These are phyloP conservation scores for Labia minor DNA, from an alignment of 2,888 invertebrate species.

Conservation along the genomic window DNA sequence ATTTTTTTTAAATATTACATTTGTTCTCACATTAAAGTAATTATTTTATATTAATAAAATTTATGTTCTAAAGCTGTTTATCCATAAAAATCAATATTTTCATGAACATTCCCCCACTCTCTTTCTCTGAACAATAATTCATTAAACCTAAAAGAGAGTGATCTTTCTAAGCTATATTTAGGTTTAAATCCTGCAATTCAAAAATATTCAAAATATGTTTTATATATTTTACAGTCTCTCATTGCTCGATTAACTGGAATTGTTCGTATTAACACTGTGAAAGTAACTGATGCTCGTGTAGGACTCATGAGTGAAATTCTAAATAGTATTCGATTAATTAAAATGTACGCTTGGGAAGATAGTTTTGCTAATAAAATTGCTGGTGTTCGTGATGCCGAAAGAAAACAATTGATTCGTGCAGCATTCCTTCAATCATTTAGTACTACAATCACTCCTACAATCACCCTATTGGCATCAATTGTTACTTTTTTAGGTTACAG, in stretches of 20 bases:
- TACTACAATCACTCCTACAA: constrained; percentile 35
- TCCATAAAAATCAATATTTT: too few relatives aligned
- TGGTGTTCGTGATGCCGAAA: constrained; percentile 34
- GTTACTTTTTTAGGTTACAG: constrained; percentile 35
- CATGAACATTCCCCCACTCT: too few relatives aligned
- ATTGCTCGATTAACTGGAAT: constrained; percentile 32
- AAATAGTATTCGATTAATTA: constrained; percentile 42
- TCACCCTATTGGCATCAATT: constrained; percentile 36
- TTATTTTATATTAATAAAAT: too few relatives aligned
- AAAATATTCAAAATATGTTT: too few relatives aligned
- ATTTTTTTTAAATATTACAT: too few relatives aligned
- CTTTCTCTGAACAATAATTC: too few relatives aligned
- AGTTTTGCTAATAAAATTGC: constrained; percentile 38
- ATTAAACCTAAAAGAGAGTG: too few relatives aligned
- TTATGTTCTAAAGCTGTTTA: too few relatives aligned
- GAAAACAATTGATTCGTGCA: constrained; percentile 33
- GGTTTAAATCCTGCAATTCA: too few relatives aligned
- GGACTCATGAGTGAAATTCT: constrained; percentile 43
- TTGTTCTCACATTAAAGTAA: too few relatives aligned
- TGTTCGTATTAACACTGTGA: constrained; percentile 31
- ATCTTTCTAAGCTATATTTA: too few relatives aligned
- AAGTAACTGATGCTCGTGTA: constrained; percentile 34
- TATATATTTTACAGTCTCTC: constrained; percentile 30
- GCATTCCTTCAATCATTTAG: constrained; percentile 37
- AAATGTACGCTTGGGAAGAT: constrained; percentile 47